phyloP scores from a whole-genome alignment of 2,888 invertebrate species.

The Pristionchus fissidentatus region DNA sequence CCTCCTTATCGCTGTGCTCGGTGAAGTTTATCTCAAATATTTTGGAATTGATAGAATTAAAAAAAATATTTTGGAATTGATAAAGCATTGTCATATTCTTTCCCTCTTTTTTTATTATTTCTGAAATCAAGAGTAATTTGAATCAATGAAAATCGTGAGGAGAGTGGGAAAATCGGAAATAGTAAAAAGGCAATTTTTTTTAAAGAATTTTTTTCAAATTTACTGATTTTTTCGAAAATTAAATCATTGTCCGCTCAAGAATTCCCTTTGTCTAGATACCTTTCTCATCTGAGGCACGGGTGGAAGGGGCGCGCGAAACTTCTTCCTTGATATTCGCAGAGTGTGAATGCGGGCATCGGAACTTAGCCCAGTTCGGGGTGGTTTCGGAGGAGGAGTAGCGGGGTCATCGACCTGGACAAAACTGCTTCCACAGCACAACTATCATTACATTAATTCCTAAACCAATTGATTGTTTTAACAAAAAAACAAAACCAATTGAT shows the following conservation, averaged over 20 bases:
- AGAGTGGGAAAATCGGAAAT: too few species aligned
- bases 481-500: neutral
- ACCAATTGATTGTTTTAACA: neutral
- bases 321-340: slow-evolving; percentile 51
- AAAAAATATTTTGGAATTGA: neutral
- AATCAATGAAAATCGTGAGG: too few species aligned
- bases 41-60: neutral
- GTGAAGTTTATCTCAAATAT: slow-evolving; percentile 51
- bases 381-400: slow-evolving; percentile 40
- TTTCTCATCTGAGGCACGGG: slow-evolving; percentile 49
- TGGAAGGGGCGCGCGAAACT: slow-evolving; percentile 51
- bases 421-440: neutral
- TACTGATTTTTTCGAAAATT: neutral
- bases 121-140: too few species aligned
- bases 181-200: too few species aligned
- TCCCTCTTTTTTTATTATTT: too few species aligned
- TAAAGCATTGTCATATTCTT: too few species aligned
- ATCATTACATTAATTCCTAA: too few species aligned
- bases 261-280: slow-evolving; percentile 2
- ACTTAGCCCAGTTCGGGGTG: neutral
- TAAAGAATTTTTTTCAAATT: too few species aligned
- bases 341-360: slow-evolving; percentile 46
- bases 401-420: slow-evolving; percentile 20
- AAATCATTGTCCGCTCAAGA: neutral
- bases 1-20: slow-evolving; percentile 45